Base-by-base conservation (phyloP, 2,113 vertebrate species). In the Dipodomys merriami region DNA sequence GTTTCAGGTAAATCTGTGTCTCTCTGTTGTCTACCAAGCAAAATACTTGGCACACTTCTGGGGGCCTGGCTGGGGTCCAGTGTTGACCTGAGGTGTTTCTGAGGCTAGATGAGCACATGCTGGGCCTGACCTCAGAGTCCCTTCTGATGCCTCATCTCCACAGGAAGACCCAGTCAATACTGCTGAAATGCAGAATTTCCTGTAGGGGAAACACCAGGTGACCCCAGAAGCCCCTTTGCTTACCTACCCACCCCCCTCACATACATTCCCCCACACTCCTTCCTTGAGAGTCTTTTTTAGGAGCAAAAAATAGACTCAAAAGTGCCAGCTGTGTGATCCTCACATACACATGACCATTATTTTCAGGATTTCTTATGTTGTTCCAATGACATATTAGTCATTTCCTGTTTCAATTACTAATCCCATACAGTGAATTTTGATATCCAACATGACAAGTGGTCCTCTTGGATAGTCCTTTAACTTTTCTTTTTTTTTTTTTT, bases 81-180 rank as follows among this genome's bases (percentile, higher is more conserved):
- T 64, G 64, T 82, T 82, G 19, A 1, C 44, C 49, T 2, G 5
- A 33, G 18, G 68, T 79, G 13, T 22, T 76, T 18, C 7, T 78
- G n/a, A 60, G 27, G 29, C 11, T 78, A 0, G 0, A 9, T 2
- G 22, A 19, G 53, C 27, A 60, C 1, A 2, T 19, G 18, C 77
- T 33, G 44, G 4, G 39, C 39, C 39, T 44, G 9, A 20, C 27
- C 53, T 44, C 64, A 57, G 49, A 7, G 23, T 18, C 27, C 49
- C 62, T 39, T 27, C 20, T 39, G 20, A 81, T 20, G 49, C 62
- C 30, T 35, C 5, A 22, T 30, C 3, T 6, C 12, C 23, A 77
- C 18, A 69, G 49, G 25, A 86, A 90, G 49, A 68, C 12, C 25
- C 68, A 69, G 25, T 39, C 15, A 62, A 62, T 35, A n/a, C 20